Conservation (phyloP, 2,113 vertebrate species). For the Pelecanoides urinatrix region DNA sequence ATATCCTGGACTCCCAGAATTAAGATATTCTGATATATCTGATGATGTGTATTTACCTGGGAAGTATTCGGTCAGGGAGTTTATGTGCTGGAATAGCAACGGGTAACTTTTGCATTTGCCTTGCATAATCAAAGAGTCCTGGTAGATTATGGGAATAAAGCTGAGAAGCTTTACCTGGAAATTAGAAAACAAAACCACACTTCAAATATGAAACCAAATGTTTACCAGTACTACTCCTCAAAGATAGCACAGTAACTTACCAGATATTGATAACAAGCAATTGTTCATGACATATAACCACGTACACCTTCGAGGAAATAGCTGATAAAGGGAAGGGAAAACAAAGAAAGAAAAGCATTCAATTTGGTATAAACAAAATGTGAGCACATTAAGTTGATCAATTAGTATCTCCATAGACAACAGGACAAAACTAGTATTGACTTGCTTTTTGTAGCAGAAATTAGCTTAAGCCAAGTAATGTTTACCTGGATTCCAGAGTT, state of each 20-base stretch:
- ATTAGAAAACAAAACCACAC: slow-evolving; percentile 58
- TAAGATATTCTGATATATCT: not conserved
- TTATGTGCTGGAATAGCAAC: slow-evolving; percentile 96
- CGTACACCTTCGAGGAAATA: slow-evolving; percentile 93
- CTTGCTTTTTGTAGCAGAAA: not conserved
- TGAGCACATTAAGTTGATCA: not conserved
- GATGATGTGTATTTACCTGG: slow-evolving; percentile 76
- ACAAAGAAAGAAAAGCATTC: not conserved
- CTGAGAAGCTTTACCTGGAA: slow-evolving; percentile 95
- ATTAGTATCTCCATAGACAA: not conserved
- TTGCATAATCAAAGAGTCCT: slow-evolving; percentile 94
- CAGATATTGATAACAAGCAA: slow-evolving; percentile 95
- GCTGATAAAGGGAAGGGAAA: slow-evolving; percentile 71
- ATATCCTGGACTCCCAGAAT: not conserved
- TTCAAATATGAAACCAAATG: slow-evolving; percentile 15
- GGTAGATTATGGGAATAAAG: slow-evolving; percentile 96
- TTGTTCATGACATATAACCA: slow-evolving; percentile 99
- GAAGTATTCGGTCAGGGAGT: slow-evolving; percentile 96
- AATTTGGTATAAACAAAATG: not conserved
- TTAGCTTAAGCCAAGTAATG: not conserved
- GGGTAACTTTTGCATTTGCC: slow-evolving; percentile 96
- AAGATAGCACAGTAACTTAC: slow-evolving; percentile 74
- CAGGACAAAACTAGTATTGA: not conserved
- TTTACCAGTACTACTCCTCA: not conserved
- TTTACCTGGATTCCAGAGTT: slow-evolving; percentile 24